Base-by-base conservation (phyloP, 2,888 invertebrate genomes). In the Crioceris asparagi region DNA sequence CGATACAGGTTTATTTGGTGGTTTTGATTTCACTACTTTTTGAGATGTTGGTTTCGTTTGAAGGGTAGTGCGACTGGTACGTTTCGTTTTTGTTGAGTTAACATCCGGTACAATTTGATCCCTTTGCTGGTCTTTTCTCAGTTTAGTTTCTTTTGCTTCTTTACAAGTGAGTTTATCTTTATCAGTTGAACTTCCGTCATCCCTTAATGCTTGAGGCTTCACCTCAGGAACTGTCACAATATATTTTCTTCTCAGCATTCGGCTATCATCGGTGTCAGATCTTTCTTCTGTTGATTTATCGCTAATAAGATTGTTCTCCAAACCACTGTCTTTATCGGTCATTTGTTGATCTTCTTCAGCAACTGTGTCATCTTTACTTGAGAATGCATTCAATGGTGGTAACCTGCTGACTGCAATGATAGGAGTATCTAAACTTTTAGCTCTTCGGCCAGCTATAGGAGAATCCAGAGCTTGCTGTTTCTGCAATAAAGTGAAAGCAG, bases 361-460 rank as follows among this genome's bases (percentile, higher is more conserved):
- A 1, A 88, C 79, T 0, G 88, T 88, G 57, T 88, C 88, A 57
- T 88, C 88, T 64, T 87, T 87, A 16, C 86, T 85, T 2, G 87
- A 88, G 59, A 87, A 86, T 0, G 87, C 83, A 62, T 86, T 84
- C 61, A 83, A 77, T 5, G 85, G 80, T 11, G 87, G 87, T 27
- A 88, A 62, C 53, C 79, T 72, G 60, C 80, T 83, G 18, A 87
- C 64, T 14, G 85, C 79, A 53, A 88, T 84, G 15, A 87, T 79
- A 1, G 87, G 83, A 2, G 86, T 81, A 53, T 88, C 88, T 46
- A 88, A 68, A 40, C 87, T 87, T 63, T 87, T 86, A 1, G 87
- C 82, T 50, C 86, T 70, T 35, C 87, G 71, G 37, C 82, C 79
- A 3, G 79, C 66, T 5, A 79, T 77, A 3, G 84, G 84, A 0